phyloP scores from a whole-genome alignment of 2,113 vertebrate genomes.

The Gambusia affinis region DNA sequence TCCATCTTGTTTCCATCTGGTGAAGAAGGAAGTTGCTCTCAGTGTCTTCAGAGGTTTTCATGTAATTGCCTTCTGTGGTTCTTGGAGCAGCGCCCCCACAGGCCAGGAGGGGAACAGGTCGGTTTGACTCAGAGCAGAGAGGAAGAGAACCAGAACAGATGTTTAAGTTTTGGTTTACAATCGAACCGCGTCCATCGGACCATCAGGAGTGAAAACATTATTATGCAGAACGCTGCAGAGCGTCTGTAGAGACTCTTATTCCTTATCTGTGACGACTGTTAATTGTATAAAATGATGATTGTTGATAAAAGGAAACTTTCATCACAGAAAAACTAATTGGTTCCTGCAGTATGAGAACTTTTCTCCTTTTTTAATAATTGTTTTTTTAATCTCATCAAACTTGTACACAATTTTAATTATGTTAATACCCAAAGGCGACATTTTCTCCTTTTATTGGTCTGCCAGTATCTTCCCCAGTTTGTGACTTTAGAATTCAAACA shows the following conservation, averaged over 20 bases:
- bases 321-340: constrained; percentile 68
- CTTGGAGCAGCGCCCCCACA: too few relatives aligned
- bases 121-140: too few relatives aligned
- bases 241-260: constrained; percentile 22
- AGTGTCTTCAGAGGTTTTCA: too few relatives aligned
- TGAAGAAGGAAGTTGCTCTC: too few relatives aligned
- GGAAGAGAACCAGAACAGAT: too few relatives aligned
- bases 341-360: constrained; percentile 47
- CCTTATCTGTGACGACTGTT: constrained; percentile 62
- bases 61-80: too few relatives aligned
- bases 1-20: too few relatives aligned
- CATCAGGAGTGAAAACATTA: too few relatives aligned
- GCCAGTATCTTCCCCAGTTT: background rate
- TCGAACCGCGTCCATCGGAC: too few relatives aligned
- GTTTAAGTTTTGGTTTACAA: too few relatives aligned
- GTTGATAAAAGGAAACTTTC: constrained; percentile 66
- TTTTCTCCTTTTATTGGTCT: constrained; percentile 34
- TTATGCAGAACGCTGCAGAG: constrained; percentile 22
- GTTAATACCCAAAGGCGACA: constrained; percentile 43
- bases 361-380: constrained; percentile 41
- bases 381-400: constrained; percentile 62
- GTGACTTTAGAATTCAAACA: too few relatives aligned
- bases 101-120: too few relatives aligned
- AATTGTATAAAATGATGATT: constrained; percentile 68
- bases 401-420: constrained; percentile 65